Percentiles rank a stretch among this genome's conserved stretches.
Conservation (phyloP, 2,113 vertebrate genomes). For the Burhinus bistriatus region DNA sequence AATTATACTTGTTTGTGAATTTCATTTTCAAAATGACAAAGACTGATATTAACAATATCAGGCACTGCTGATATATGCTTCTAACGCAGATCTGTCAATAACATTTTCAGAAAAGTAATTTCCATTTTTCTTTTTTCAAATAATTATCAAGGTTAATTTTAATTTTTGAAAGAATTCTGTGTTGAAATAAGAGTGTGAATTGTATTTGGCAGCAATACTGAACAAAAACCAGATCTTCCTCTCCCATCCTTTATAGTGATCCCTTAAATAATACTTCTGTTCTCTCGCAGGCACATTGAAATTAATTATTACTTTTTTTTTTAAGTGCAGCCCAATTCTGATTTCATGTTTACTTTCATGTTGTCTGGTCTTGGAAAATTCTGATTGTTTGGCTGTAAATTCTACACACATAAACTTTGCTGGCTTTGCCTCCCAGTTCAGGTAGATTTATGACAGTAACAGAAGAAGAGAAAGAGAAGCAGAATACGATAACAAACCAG, state of each 20-base stretch:
- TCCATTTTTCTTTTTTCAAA: neutral
- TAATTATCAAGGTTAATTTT: constrained; percentile 47
- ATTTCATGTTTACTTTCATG: constrained; percentile 14
- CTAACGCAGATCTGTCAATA: neutral
- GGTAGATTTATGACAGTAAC: constrained; percentile 6
- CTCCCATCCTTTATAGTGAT: neutral
- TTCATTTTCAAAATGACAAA: neutral
- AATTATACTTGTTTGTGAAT: neutral
- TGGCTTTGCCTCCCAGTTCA: neutral
- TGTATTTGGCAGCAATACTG: constrained; percentile 31
- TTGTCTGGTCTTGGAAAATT: neutral
- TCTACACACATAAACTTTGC: neutral
- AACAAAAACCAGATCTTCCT: neutral
- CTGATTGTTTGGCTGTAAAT: constrained; percentile 24
- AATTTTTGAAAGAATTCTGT: constrained; percentile 25
- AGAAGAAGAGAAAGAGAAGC: neutral
- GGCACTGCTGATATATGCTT: neutral
- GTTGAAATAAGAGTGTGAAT: constrained; percentile 51
- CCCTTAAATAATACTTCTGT: constrained; percentile 6
- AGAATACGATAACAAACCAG: neutral
- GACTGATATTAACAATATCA: neutral
- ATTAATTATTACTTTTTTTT: constrained; percentile 38
- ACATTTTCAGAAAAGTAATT: constrained; percentile 4
- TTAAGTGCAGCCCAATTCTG: neutral
- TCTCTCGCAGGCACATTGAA: neutral